A percentile compares a stretch with the other conserved stretches of the same genome.
Conservation (phyloP, 2,113 vertebrate species). For the Megaceryle maxima region DNA sequence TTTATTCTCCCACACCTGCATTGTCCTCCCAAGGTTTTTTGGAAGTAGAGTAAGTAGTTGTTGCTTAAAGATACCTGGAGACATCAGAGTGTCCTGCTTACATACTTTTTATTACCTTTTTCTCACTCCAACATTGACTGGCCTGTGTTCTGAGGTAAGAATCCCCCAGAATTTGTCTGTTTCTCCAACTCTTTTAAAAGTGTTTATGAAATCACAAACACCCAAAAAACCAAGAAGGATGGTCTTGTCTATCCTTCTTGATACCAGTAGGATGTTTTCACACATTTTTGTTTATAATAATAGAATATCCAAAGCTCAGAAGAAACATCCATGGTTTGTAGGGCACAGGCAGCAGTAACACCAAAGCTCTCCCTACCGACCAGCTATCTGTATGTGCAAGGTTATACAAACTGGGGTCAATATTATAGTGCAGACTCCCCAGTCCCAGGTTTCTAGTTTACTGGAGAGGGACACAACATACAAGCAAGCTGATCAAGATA, state of each 20-base stretch:
- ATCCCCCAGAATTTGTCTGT: background rate
- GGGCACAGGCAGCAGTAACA: background rate
- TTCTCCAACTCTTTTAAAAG: background rate
- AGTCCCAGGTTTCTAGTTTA: background rate
- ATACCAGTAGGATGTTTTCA: background rate
- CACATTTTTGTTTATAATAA: background rate
- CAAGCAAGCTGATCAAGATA: background rate
- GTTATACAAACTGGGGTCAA: background rate
- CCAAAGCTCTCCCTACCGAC: background rate
- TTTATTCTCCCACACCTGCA: background rate
- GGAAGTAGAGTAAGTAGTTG: background rate
- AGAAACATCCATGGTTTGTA: background rate
- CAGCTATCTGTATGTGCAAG: background rate
- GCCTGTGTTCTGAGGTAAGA: background rate
- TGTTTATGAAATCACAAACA: background rate
- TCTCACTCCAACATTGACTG: background rate
- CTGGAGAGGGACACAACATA: background rate
- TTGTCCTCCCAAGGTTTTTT: background rate
- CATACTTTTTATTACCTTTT: background rate
- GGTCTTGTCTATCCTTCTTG: no score
- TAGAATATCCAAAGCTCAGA: background rate
- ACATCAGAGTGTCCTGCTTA: background rate
- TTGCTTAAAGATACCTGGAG: background rate
- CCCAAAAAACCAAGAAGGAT: background rate
- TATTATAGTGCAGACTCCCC: background rate